These are phyloP conservation scores for Ellobium chinense DNA, from an alignment of 2,888 invertebrate genomes.

Conservation along the genomic window DNA sequence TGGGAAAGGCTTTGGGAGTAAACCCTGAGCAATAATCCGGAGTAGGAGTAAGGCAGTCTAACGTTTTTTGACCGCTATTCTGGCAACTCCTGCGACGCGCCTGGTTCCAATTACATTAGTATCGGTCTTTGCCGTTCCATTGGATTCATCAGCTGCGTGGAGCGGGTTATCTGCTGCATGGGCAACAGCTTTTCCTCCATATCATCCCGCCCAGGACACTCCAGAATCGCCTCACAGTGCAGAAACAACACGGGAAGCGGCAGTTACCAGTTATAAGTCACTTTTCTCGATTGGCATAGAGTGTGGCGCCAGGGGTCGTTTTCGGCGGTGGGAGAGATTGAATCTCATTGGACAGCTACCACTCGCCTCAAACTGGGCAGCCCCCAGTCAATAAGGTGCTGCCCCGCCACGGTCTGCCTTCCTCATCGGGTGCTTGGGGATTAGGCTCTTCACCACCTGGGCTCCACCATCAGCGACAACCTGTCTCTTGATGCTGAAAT, in stretches of 20 bases:
- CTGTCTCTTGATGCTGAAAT: too few species aligned
- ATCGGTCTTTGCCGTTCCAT: conserved; percentile 4
- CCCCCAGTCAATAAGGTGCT: neutral
- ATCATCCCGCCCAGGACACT: too few species aligned
- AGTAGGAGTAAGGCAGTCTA: conserved; percentile 30
- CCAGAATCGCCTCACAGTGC: too few species aligned
- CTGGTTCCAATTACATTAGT: neutral
- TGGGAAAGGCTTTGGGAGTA: conserved; percentile 26
- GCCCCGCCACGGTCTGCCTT: neutral
- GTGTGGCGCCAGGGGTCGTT: neutral
- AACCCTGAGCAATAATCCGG: conserved; percentile 23
- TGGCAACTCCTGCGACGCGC: neutral
- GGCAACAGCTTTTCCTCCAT: too few species aligned
- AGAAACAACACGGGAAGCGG: too few species aligned
- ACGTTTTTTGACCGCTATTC: neutral
- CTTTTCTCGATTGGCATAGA: neutral
- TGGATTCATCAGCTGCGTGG: conserved; percentile 4
- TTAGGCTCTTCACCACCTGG: conserved; percentile 5
- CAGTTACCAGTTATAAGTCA: neutral
- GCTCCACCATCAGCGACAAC: too few species aligned
- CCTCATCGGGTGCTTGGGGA: conserved; percentile 9
- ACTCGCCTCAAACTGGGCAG: conserved; percentile 6
- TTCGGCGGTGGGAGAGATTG: neutral
- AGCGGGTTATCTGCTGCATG: conserved; percentile 1
- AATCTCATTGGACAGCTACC: neutral